Percentiles rank a stretch among this genome's conserved stretches.
Evolutionary conservation across 1,140 invertebrate genomes (phyloP).

Genomic region (Mamestra configurata): DNA sequence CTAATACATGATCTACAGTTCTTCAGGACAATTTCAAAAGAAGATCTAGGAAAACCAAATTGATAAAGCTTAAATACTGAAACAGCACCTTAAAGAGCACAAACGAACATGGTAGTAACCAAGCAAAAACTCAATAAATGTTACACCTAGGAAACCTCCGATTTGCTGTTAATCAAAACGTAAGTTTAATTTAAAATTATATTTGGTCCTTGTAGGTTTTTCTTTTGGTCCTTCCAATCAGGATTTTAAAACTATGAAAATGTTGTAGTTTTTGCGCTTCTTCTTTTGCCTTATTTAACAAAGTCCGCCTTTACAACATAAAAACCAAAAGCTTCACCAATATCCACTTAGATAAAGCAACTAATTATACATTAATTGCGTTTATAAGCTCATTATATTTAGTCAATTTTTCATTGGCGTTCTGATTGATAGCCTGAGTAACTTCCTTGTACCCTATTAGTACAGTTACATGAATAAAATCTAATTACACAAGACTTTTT

Average conservation of each 20-base stretch:
- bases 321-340: not conserved
- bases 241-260: not conserved
- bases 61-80: too few species aligned
- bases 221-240: not conserved
- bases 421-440: slow-evolving; percentile 50
- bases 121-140: too few species aligned
- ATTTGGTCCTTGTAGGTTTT: not conserved
- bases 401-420: slow-evolving; percentile 40
- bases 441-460: slow-evolving; percentile 54
- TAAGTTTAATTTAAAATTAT: not conserved
- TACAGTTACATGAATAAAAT: slow-evolving; percentile 49
- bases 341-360: slow-evolving; percentile 15
- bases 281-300: not conserved
- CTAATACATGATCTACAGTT: too few species aligned
- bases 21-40: too few species aligned
- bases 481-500: slow-evolving; percentile 56
- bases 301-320: not conserved
- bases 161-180: not conserved
- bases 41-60: too few species aligned
- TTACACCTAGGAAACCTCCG: too few species aligned
- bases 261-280: not conserved
- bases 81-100: too few species aligned
- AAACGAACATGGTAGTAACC: too few species aligned
- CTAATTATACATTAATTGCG: slow-evolving; percentile 40
- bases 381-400: slow-evolving; percentile 35